A percentile compares a stretch with the other conserved stretches of the same genome.
phyloP scores from a whole-genome alignment of 1,140 invertebrate species.

The Prorops nasuta region DNA sequence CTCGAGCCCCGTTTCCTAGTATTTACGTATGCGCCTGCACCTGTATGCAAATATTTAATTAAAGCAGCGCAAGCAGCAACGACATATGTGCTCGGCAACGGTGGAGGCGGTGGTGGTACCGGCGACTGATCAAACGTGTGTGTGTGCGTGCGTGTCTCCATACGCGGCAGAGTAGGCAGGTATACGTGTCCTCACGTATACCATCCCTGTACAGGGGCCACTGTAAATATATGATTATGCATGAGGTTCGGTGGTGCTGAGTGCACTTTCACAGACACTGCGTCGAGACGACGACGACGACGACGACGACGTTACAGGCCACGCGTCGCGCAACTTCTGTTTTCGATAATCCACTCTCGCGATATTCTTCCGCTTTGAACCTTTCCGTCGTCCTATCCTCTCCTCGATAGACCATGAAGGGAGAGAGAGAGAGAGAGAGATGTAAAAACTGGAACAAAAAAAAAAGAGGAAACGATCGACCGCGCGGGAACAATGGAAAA shows the following conservation, averaged over 20 bases:
- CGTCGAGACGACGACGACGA: constrained; percentile 15
- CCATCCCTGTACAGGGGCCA: too few species aligned
- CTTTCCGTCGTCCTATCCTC: too few species aligned
- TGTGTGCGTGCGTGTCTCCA: constrained; percentile 14
- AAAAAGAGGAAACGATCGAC: constrained; percentile 2
- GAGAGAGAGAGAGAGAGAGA: background rate
- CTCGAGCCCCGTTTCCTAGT: constrained; percentile 6
- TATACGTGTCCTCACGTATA: too few species aligned
- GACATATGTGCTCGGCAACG: constrained; percentile 25
- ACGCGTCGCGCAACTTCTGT: background rate
- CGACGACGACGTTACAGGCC: background rate
- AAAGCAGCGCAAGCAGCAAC: constrained; percentile 27
- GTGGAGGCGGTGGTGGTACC: too few species aligned
- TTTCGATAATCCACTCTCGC: too few species aligned
- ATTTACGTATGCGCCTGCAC: constrained; percentile 11
- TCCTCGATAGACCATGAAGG: too few species aligned
- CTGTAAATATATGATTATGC: constrained; percentile 51
- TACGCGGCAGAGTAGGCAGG: too few species aligned
- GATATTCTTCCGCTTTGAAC: too few species aligned
- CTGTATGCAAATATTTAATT: constrained; percentile 48
- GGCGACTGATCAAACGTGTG: background rate
- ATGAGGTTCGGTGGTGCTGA: constrained; percentile 38
- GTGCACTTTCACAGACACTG: constrained; percentile 38
- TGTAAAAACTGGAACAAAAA: background rate
- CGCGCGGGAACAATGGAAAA: too few species aligned